Evolutionary conservation across 2,797 vertebrate genomes (phyloP), one percentile per base, ranked within the genome.

Genomic region (Sternarchorhynchus goeldii): DNA sequence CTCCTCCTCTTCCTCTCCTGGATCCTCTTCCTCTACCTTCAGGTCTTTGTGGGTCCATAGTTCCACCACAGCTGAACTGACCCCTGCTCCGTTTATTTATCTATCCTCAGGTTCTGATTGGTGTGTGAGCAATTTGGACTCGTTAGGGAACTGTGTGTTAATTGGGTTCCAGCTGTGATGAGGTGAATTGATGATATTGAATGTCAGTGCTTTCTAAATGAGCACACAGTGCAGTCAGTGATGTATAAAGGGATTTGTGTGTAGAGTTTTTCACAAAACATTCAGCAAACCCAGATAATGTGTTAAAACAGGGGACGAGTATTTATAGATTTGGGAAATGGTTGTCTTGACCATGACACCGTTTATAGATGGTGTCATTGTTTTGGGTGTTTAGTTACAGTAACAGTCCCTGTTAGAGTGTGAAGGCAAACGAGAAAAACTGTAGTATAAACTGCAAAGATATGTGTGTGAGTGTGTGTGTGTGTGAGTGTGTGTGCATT

Each of bases 361-460:
- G 25, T 57, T 39, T 18, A 16, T n/a, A n/a, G 14, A 59, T 41
- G n/a, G 32, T 2, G n/a, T 58, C 34, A 57, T 34, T 29, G 55
- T 39, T 4, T 72, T 4, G 14, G n/a, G 36, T 58, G 32, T 72
- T 56, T 50, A 50, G 45, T 50, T 12, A 14, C 10, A 20, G 34
- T 72, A 31, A 20, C 10, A 58, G 14, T n/a, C 17, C 32, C 31
- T 17, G 32, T 72, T 64, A 31, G 32, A 31, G 62, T 64, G 5
- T 71, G 0, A 57, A 57, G 20, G 50, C 53, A 71, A 70, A 18
- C 17, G 29, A 31, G 50, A 32, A 70, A 56, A 70, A 70, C 45
- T 39, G 34, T 39, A 39, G 20, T 16, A 65, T n/a, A 1, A 66
- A 18, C 36, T 41, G 6, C 34, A n/a, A 7, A 41, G 18, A 16